Percentiles rank a stretch among this genome's conserved stretches.
These are phyloP conservation scores for Hozukius guyotensis DNA, from an alignment of 2,797 vertebrate genomes.

Conservation along the genomic window DNA sequence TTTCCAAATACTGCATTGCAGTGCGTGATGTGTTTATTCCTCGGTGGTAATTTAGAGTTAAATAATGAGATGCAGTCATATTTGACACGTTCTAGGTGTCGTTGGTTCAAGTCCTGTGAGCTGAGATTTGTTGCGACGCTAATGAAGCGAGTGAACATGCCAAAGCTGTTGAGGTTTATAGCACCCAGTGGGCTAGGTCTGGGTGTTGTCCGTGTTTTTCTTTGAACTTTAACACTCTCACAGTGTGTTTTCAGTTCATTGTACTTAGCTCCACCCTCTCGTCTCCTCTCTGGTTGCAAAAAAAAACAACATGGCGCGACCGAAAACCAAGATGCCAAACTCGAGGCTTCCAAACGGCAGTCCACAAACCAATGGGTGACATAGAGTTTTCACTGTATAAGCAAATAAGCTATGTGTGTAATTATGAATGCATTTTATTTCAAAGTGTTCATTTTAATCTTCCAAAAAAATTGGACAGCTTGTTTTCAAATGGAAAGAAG, in stretches of 20 bases:
- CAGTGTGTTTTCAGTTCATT: fast-evolving
- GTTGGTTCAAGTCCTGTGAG: background rate
- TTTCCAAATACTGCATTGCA: background rate
- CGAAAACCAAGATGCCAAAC: no score
- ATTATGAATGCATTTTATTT: background rate
- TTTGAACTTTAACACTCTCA: no score
- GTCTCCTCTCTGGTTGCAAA: no score
- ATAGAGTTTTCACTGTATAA: background rate
- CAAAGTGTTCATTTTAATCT: background rate
- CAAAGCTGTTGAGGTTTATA: background rate
- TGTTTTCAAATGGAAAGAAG: background rate
- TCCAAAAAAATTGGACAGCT: background rate
- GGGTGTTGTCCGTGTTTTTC: no score
- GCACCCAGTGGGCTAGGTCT: background rate
- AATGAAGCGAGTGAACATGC: background rate
- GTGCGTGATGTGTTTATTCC: background rate
- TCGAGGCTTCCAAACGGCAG: fast-evolving
- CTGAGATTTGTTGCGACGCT: background rate
- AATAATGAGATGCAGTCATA: background rate
- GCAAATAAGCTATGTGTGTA: background rate
- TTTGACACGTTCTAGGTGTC: background rate
- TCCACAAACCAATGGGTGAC: no score
- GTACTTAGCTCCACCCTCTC: fast-evolving
- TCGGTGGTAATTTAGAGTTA: background rate
- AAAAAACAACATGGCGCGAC: no score